Percentiles rank a stretch among this genome's conserved stretches.
These are phyloP conservation scores for Perognathus longimembris DNA, from an alignment of 2,113 vertebrate species.

Conservation along the genomic window DNA sequence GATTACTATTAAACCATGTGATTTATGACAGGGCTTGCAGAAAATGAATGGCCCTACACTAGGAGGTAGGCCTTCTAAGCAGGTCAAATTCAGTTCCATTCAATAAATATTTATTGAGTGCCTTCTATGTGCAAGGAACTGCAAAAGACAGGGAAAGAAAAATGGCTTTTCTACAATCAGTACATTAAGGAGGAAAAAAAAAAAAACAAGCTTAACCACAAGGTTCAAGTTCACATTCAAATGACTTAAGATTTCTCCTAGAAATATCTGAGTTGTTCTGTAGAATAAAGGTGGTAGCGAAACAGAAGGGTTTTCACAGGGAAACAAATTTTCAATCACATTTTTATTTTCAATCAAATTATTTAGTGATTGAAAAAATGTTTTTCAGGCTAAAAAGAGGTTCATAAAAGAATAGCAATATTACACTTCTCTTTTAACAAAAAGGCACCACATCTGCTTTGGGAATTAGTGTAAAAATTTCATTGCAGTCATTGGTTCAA, in stretches of 20 bases:
- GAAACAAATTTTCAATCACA: background rate
- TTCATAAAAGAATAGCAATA: slow-evolving; percentile 28
- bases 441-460: slow-evolving; percentile 16
- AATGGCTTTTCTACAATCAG: slow-evolving; percentile 59
- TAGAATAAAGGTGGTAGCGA: slow-evolving; percentile 22
- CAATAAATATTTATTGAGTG: slow-evolving; percentile 74
- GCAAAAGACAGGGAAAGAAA: slow-evolving; percentile 27
- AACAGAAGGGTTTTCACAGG: background rate
- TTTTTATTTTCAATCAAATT: background rate
- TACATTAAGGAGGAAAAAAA: slow-evolving; percentile 38
- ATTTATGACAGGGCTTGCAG: slow-evolving; percentile 16
- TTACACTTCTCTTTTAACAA: slow-evolving; percentile 16
- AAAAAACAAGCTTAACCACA: slow-evolving; percentile 54
- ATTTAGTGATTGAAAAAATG: background rate
- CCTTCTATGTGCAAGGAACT: slow-evolving; percentile 47
- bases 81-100: slow-evolving; percentile 69
- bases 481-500: background rate
- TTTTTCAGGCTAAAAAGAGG: background rate
- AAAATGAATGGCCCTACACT: slow-evolving; percentile 47
- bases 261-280: slow-evolving; percentile 10
- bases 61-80: slow-evolving; percentile 34
- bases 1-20: slow-evolving; percentile 44
- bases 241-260: slow-evolving; percentile 2
- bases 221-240: slow-evolving; percentile 60
- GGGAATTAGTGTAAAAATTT: slow-evolving; percentile 43